A percentile compares a stretch with the other conserved stretches of the same genome.
Evolutionary conservation across 2,113 vertebrate genomes (phyloP).

Genomic region (Urocitellus parryii): DNA sequence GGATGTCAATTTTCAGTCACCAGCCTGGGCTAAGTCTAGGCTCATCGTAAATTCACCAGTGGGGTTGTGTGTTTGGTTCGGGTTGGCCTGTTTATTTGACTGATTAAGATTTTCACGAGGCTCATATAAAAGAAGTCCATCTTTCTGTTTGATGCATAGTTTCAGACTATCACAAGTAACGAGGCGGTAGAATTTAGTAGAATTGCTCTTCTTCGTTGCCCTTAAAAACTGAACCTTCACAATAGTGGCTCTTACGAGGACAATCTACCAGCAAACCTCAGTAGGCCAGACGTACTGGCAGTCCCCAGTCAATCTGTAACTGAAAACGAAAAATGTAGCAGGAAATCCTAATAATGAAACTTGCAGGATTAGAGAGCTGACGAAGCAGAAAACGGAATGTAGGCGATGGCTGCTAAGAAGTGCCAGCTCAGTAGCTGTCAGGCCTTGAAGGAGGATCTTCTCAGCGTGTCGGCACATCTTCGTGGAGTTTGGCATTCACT

Average conservation of each 20-base stretch:
- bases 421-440: conserved; percentile 37
- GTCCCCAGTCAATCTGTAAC: conserved; percentile 83
- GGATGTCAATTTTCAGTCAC: conserved; percentile 58
- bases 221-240: conserved; percentile 47
- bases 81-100: background rate
- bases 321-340: conserved; percentile 86
- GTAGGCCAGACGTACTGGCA: conserved; percentile 66
- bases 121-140: conserved; percentile 26
- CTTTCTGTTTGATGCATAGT: conserved; percentile 17
- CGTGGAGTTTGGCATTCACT: background rate
- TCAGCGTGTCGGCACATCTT: conserved; percentile 1
- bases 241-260: conserved; percentile 57
- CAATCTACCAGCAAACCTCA: conserved; percentile 75
- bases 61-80: background rate
- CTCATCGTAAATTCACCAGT: background rate
- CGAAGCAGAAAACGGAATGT: conserved; percentile 84
- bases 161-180: background rate
- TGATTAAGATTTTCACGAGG: conserved; percentile 11
- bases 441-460: conserved; percentile 81
- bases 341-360: conserved; percentile 87
- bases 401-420: conserved; percentile 80
- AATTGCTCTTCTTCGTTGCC: background rate
- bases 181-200: background rate
- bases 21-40: background rate
- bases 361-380: conserved; percentile 80